Evolutionary conservation across 2,888 invertebrate species (phyloP).

Genomic region (Palloptera scutellata): DNA sequence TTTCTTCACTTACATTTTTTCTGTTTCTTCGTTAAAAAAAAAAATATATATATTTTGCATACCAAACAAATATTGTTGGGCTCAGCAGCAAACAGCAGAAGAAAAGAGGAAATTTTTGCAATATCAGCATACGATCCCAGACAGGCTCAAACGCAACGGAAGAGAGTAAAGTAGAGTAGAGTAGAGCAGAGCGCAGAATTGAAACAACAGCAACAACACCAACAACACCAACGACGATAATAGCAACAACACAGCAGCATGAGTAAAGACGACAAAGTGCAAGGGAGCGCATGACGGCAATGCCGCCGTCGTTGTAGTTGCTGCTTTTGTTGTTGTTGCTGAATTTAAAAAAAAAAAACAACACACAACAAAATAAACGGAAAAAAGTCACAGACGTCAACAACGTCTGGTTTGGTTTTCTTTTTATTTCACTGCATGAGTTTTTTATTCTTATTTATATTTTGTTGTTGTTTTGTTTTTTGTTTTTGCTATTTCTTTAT

Average conservation of each 20-base stretch:
- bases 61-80: slow-evolving; percentile 21
- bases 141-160: slow-evolving; percentile 1
- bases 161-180: neutral
- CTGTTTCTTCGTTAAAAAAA: neutral
- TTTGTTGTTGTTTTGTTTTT: slow-evolving; percentile 10
- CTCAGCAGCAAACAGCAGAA: slow-evolving; percentile 2
- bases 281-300: neutral
- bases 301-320: neutral
- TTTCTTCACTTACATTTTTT: neutral
- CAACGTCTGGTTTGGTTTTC: slow-evolving; percentile 35
- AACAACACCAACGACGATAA: slow-evolving; percentile 1
- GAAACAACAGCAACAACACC: slow-evolving; percentile 1
- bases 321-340: neutral
- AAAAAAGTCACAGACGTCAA: slow-evolving; percentile 40
- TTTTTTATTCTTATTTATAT: slow-evolving; percentile 1
- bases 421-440: slow-evolving; percentile 9
- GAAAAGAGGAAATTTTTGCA: slow-evolving; percentile 32
- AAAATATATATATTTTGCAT: slow-evolving; percentile 34
- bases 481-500: slow-evolving; percentile 14
- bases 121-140: slow-evolving; percentile 34
- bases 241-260: neutral
- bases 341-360: neutral
- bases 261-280: neutral
- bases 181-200: slow-evolving; percentile 17
- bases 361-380: slow-evolving; percentile 34